phyloP scores from a whole-genome alignment of 2,888 invertebrate genomes.

The Drosophila antonietae region DNA sequence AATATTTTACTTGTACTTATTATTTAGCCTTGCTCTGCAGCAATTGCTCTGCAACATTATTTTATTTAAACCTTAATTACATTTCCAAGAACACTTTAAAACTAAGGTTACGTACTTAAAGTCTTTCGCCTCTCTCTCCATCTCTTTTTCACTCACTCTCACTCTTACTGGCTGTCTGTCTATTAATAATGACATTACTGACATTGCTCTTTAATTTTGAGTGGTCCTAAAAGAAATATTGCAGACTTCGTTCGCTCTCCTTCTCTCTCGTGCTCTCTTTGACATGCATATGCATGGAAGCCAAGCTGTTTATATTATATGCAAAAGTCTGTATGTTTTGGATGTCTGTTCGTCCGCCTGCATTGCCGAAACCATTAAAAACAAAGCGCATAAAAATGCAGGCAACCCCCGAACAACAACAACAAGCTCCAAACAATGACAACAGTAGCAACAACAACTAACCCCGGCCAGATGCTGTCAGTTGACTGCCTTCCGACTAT shows the following conservation, averaged over 20 bases:
- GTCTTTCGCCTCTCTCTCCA: not conserved
- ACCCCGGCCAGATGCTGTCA: slow-evolving; percentile 53
- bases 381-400: slow-evolving; percentile 61
- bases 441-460: slow-evolving; percentile 29
- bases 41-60: not conserved
- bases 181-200: slow-evolving; percentile 49
- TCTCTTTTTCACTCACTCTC: not conserved
- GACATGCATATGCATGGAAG: slow-evolving; percentile 16
- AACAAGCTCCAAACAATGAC: slow-evolving; percentile 13
- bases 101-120: slow-evolving; percentile 18
- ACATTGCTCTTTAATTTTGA: slow-evolving; percentile 33
- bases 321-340: slow-evolving; percentile 1
- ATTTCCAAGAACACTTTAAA: slow-evolving; percentile 1
- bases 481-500: slow-evolving; percentile 62
- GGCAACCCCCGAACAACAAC: slow-evolving; percentile 1
- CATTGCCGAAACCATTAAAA: slow-evolving; percentile 64
- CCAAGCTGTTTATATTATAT: slow-evolving; percentile 26
- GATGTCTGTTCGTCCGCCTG: slow-evolving; percentile 14
- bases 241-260: not conserved
- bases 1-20: not conserved
- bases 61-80: slow-evolving; percentile 14
- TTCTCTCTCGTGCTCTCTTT: not conserved
- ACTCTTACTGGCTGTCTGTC: not conserved
- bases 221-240: slow-evolving; percentile 15
- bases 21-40: not conserved